Percentiles rank a stretch among this genome's conserved stretches.
Evolutionary conservation across 2,797 vertebrate species (phyloP).

Genomic region (Heliangelus exortis): DNA sequence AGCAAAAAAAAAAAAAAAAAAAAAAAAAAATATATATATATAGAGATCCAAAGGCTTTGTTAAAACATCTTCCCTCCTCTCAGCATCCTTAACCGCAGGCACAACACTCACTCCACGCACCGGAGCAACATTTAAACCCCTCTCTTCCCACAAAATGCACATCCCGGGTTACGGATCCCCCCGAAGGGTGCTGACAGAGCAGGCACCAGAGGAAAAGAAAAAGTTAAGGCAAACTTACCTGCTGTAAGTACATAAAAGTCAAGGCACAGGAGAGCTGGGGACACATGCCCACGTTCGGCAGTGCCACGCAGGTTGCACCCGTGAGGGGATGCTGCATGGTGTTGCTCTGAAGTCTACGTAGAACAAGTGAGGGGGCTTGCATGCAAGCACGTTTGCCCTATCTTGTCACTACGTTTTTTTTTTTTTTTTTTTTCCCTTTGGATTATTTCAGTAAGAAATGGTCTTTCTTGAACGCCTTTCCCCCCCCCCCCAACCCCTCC

Average conservation of each 20-base stretch:
- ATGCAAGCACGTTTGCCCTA: constrained; percentile 77
- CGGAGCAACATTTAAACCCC: constrained; percentile 36
- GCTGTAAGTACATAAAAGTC: constrained; percentile 99
- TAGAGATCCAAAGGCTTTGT: neutral
- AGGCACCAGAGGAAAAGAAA: constrained; percentile 25
- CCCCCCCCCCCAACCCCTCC: neutral
- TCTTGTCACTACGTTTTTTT: constrained; percentile 69
- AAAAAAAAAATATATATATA: no score
- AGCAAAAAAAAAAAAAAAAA: neutral
- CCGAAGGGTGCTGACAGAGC: constrained; percentile 49
- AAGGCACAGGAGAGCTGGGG: constrained; percentile 96
- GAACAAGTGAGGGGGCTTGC: constrained; percentile 82
- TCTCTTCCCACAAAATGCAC: constrained; percentile 38
- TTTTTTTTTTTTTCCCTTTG: neutral
- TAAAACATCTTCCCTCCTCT: constrained; percentile 34
- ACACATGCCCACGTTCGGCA: constrained; percentile 94
- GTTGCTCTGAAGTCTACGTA: constrained; percentile 83
- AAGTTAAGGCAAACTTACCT: constrained; percentile 85
- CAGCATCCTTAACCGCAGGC: constrained; percentile 21
- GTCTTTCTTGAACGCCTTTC: neutral
- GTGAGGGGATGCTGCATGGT: constrained; percentile 94
- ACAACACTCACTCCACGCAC: neutral
- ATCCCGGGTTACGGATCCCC: constrained; percentile 30
- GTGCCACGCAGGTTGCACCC: constrained; percentile 94
- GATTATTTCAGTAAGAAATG: constrained; percentile 71